These are phyloP conservation scores for Austrofundulus limnaeus DNA, from an alignment of 2,113 vertebrate genomes.

Conservation along the genomic window DNA sequence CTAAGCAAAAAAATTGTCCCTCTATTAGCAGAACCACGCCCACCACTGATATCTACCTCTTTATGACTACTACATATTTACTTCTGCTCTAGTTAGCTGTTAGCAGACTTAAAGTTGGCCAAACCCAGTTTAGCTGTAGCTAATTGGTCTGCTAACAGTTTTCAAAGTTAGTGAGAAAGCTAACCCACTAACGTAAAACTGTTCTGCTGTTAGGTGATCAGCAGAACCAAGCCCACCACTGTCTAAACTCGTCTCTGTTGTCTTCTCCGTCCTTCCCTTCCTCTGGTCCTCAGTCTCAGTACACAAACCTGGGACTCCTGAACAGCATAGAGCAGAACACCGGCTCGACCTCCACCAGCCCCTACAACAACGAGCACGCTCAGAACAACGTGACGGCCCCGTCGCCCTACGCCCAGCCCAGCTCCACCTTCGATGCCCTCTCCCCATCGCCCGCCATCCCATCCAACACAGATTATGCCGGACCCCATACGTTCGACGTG, in stretches of 20 bases:
- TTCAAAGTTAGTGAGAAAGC: too few relatives aligned
- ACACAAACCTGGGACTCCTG: conserved; percentile 96
- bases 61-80: too few relatives aligned
- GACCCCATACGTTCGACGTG: conserved; percentile 96
- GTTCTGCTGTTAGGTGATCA: too few relatives aligned
- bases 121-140: too few relatives aligned
- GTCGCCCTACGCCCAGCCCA: conserved; percentile 96
- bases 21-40: too few relatives aligned
- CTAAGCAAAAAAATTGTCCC: too few relatives aligned
- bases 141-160: too few relatives aligned
- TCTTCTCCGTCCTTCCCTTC: not conserved
- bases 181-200: too few relatives aligned
- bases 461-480: conserved; percentile 97
- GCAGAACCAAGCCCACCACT: too few relatives aligned
- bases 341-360: conserved; percentile 96
- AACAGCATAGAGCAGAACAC: conserved; percentile 98
- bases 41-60: too few relatives aligned
- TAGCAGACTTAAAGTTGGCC: too few relatives aligned
- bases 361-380: conserved; percentile 93
- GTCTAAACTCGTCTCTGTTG: conserved; percentile 14
- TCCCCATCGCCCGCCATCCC: conserved; percentile 97
- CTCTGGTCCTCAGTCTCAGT: conserved; percentile 86
- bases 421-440: conserved; percentile 95
- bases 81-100: too few relatives aligned
- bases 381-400: conserved; percentile 95